phyloP scores from a whole-genome alignment of 2,888 invertebrate species.

The Rhingia rostrata region DNA sequence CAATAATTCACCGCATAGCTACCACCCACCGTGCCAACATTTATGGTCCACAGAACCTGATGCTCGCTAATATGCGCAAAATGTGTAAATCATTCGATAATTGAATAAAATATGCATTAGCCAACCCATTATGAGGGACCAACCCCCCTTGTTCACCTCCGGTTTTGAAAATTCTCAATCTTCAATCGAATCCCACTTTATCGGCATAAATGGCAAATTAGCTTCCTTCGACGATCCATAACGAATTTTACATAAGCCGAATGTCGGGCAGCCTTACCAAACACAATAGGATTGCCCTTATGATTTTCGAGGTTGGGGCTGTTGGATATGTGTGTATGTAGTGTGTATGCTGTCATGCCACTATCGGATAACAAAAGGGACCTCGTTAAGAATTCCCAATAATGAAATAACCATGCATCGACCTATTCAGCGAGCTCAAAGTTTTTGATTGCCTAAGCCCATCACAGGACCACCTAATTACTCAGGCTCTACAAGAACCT shows the following conservation, averaged over 20 bases:
- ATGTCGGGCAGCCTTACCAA: slow-evolving; percentile 34
- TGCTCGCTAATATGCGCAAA: slow-evolving; percentile 28
- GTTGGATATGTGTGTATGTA: slow-evolving; percentile 12
- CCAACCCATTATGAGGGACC: slow-evolving; percentile 21
- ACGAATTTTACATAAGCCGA: slow-evolving; percentile 61
- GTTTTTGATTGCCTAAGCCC: slow-evolving; percentile 48
- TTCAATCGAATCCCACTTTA: slow-evolving; percentile 36
- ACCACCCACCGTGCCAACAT: background rate
- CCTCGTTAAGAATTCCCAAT: slow-evolving; percentile 65
- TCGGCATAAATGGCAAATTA: slow-evolving; percentile 64
- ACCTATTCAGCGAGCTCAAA: slow-evolving; percentile 58
- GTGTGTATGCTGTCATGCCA: background rate
- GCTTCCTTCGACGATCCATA: slow-evolving; percentile 38
- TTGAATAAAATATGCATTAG: slow-evolving; percentile 60
- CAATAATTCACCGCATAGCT: slow-evolving; percentile 8
- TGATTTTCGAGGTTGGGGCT: background rate
- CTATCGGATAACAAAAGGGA: slow-evolving; percentile 41
- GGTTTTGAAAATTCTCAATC: slow-evolving; percentile 13
- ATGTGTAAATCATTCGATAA: slow-evolving; percentile 40
- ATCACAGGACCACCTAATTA: slow-evolving; percentile 43
- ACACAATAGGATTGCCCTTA: slow-evolving; percentile 60
- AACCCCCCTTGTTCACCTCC: background rate
- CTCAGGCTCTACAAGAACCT: slow-evolving; percentile 42
- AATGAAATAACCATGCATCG: slow-evolving; percentile 71
- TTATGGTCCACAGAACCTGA: slow-evolving; percentile 1